phyloP scores from a whole-genome alignment of 1,140 invertebrate genomes.

The Drosophila subpulchrella region DNA sequence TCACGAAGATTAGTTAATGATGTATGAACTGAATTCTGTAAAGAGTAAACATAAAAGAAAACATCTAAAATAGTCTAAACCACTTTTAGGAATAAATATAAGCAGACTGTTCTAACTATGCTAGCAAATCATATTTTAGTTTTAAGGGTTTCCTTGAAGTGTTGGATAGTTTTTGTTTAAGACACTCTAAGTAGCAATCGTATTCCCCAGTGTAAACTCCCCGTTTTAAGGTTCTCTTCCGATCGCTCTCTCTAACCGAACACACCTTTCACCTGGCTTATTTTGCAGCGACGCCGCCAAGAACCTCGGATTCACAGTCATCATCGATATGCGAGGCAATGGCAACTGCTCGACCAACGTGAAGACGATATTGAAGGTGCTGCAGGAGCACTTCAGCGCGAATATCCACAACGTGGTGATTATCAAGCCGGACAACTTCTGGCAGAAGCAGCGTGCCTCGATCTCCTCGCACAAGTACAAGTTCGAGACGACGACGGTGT shows the following conservation, averaged over 20 bases:
- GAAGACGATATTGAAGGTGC: conserved; percentile 97
- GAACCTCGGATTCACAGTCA: conserved; percentile 95
- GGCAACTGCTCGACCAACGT: conserved; percentile 96
- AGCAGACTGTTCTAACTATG: no score
- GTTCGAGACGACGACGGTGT: conserved; percentile 99
- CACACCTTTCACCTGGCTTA: conserved; percentile 68
- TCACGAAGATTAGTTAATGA: no score
- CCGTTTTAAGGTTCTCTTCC: conserved; percentile 3
- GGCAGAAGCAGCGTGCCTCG: conserved; percentile 99
- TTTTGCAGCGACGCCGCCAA: conserved; percentile 93
- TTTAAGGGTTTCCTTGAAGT: no score
- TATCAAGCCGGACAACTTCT: conserved; percentile 99
- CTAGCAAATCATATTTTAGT: no score
- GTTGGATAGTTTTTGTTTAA: background rate
- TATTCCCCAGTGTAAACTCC: conserved; percentile 17
- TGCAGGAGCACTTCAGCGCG: conserved; percentile 96
- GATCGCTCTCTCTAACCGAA: conserved; percentile 33
- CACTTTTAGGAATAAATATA: no score
- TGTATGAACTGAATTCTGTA: no score
- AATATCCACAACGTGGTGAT: conserved; percentile 96
- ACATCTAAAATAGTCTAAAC: no score
- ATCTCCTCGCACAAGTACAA: conserved; percentile 99
- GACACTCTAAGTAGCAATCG: background rate
- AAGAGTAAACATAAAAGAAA: no score
- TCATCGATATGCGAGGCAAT: conserved; percentile 96